Evolutionary conservation across 2,797 vertebrate species (phyloP).

Genomic region (Acanthurus tractus): DNA sequence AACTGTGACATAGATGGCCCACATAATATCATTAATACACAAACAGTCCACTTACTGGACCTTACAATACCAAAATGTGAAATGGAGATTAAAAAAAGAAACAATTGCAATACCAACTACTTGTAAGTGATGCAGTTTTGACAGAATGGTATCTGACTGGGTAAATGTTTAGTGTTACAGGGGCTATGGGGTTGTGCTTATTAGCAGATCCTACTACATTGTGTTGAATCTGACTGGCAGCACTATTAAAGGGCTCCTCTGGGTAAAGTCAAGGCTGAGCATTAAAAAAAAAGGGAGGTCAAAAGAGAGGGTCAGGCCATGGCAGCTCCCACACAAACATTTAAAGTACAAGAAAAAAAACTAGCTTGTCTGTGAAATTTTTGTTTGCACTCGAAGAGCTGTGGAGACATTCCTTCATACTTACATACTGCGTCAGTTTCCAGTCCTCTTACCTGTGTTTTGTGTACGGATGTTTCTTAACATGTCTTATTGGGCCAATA

Average conservation of each 20-base stretch:
- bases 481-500: not conserved
- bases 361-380: conserved; percentile 33
- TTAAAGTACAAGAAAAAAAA: conserved; percentile 24
- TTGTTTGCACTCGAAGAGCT: not conserved
- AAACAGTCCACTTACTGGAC: not conserved
- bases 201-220: conserved; percentile 69
- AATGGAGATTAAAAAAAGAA: not conserved
- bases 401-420: conserved; percentile 6
- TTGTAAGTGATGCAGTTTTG: conserved; percentile 19
- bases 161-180: conserved; percentile 50
- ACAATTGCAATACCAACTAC: not conserved
- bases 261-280: conserved; percentile 65
- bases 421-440: not conserved
- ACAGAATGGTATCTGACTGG: conserved; percentile 27
- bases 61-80: not conserved
- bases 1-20: not conserved
- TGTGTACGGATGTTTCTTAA: not conserved
- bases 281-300: conserved; percentile 61
- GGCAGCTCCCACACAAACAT: conserved; percentile 42
- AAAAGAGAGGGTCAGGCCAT: conserved; percentile 50
- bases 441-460: not conserved
- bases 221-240: conserved; percentile 63
- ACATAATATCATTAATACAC: not conserved
- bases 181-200: conserved; percentile 45
- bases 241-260: conserved; percentile 60